phyloP scores from a whole-genome alignment of 2,113 vertebrate species.

The Struthio camelus region DNA sequence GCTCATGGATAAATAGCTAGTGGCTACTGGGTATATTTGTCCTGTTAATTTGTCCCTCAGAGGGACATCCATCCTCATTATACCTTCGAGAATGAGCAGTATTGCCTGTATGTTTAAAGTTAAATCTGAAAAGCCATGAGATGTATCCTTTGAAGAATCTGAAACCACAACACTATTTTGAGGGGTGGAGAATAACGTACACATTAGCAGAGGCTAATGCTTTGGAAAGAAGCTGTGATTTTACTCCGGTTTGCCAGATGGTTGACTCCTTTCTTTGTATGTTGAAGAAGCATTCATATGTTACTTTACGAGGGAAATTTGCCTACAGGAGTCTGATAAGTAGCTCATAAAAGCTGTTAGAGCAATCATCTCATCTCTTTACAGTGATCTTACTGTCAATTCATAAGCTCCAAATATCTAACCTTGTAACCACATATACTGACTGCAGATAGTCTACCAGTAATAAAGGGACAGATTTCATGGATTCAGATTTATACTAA shows the following conservation, averaged over 20 bases:
- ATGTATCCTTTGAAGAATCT: background rate
- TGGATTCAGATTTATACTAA: background rate
- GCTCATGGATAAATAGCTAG: background rate
- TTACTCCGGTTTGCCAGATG: background rate
- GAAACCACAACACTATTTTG: background rate
- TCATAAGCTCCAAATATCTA: background rate
- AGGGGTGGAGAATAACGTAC: background rate
- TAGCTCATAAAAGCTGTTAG: background rate
- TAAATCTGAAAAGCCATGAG: background rate
- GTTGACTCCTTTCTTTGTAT: background rate
- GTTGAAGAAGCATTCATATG: background rate
- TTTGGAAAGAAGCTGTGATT: background rate
- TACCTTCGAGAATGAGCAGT: background rate
- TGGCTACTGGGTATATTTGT: background rate
- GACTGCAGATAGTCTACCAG: background rate
- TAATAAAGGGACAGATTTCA: background rate
- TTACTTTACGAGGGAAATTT: background rate
- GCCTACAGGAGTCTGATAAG: background rate
- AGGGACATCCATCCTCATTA: background rate
- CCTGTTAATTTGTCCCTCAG: background rate
- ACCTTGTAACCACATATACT: background rate
- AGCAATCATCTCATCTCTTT: background rate
- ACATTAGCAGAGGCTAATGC: background rate
- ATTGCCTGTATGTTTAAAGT: background rate
- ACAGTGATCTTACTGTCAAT: background rate